Evolutionary conservation across 2,888 invertebrate species (phyloP).

Genomic region (Chironomus tentans): DNA sequence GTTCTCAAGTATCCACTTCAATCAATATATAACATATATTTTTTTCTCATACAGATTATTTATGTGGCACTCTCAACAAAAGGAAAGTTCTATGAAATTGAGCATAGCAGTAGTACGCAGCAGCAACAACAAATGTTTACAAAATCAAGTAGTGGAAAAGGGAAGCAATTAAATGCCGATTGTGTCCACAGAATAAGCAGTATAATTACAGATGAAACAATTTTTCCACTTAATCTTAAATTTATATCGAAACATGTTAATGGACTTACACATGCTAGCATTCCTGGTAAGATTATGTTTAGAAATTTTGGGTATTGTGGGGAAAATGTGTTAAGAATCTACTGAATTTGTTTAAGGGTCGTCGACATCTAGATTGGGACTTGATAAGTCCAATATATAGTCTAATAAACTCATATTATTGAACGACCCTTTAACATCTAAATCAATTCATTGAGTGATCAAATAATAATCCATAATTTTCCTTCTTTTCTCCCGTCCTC

Average conservation of each 20-base stretch:
- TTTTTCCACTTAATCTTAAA: slow-evolving; percentile 38
- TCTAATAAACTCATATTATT: too few species aligned
- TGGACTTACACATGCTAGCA: slow-evolving; percentile 28
- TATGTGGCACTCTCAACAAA: slow-evolving; percentile 66
- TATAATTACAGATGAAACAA: slow-evolving; percentile 35
- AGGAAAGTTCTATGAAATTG: slow-evolving; percentile 62
- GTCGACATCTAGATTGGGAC: too few species aligned
- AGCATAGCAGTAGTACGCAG: slow-evolving; percentile 45
- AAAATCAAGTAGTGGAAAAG: slow-evolving; percentile 31
- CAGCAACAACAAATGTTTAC: slow-evolving; percentile 40
- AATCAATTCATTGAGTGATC: too few species aligned
- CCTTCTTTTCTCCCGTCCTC: too few species aligned
- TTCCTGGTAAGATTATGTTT: slow-evolving; percentile 12
- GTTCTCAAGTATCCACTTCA: neutral
- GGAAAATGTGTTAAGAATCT: too few species aligned
- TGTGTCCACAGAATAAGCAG: slow-evolving; percentile 41
- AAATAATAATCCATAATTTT: neutral
- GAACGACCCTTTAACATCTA: too few species aligned
- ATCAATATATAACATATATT: slow-evolving; percentile 1
- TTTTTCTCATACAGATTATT: slow-evolving; percentile 47
- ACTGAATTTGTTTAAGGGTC: too few species aligned
- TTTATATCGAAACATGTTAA: slow-evolving; percentile 35
- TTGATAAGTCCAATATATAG: too few species aligned
- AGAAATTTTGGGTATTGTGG: neutral
- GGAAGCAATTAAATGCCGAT: slow-evolving; percentile 39